These are phyloP conservation scores for Drosophila busckii DNA, from an alignment of 1,140 invertebrate genomes.

Conservation along the genomic window DNA sequence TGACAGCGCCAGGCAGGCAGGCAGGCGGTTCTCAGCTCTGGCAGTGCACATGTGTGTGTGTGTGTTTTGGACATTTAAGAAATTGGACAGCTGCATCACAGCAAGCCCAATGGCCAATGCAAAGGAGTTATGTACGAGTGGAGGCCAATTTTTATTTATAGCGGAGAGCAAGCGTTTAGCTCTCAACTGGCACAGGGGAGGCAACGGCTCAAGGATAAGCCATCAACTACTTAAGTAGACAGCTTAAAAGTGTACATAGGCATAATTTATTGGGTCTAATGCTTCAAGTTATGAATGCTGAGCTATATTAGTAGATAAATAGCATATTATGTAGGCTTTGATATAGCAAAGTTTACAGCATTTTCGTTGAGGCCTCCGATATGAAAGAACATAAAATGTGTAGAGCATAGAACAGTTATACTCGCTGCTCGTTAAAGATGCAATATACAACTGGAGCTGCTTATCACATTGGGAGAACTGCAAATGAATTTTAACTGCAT, in stretches of 20 bases:
- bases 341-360: too few species aligned
- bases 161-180: constrained; percentile 23
- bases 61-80: constrained; percentile 50
- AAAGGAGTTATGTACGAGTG: constrained; percentile 29
- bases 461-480: too few species aligned
- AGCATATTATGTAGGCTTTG: too few species aligned
- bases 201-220: constrained; percentile 9
- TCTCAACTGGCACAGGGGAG: constrained; percentile 24
- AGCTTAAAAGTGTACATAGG: constrained; percentile 28
- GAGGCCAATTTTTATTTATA: constrained; percentile 25
- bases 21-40: constrained; percentile 17
- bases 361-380: too few species aligned
- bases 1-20: constrained; percentile 50
- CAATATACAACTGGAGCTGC: too few species aligned
- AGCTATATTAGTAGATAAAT: too few species aligned
- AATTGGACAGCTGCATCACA: constrained; percentile 59
- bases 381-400: too few species aligned
- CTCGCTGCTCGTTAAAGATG: too few species aligned
- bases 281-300: too few species aligned
- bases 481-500: too few species aligned
- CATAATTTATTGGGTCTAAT: constrained; percentile 20
- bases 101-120: constrained; percentile 29
- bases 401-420: too few species aligned
- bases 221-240: constrained; percentile 13
- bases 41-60: constrained; percentile 3